Conservation (phyloP, 1,140 invertebrate species). For the Megalopta genalis region DNA sequence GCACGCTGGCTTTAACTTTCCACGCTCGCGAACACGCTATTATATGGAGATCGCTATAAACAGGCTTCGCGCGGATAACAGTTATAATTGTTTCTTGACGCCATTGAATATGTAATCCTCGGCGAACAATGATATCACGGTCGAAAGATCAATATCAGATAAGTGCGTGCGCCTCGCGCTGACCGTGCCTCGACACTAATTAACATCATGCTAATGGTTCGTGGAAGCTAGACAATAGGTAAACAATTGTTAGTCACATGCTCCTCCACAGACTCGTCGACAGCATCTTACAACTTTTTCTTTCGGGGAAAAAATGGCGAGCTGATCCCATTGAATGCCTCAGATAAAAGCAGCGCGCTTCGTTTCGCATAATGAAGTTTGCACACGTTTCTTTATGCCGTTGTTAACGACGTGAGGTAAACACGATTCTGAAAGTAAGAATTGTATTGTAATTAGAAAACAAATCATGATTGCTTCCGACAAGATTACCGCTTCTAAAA, state of each 20-base stretch:
- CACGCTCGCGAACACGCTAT: conserved; percentile 1
- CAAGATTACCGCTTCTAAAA: too few species aligned
- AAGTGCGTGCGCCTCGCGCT: background rate
- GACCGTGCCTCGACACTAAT: conserved; percentile 17
- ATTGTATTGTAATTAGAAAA: too few species aligned
- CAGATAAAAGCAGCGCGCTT: too few species aligned
- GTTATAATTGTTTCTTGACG: conserved; percentile 41
- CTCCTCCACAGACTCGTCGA: conserved; percentile 4
- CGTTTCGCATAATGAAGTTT: too few species aligned
- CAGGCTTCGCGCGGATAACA: conserved; percentile 26
- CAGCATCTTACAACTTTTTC: background rate
- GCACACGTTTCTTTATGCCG: too few species aligned
- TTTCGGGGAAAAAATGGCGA: background rate
- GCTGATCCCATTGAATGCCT: background rate
- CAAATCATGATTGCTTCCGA: too few species aligned
- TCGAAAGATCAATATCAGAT: conserved; percentile 17
- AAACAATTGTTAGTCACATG: conserved; percentile 7
- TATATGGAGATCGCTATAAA: conserved; percentile 25
- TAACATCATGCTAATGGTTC: conserved; percentile 28
- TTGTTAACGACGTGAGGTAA: too few species aligned
- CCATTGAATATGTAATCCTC: conserved; percentile 36
- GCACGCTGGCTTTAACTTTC: conserved; percentile 1
- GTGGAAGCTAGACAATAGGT: conserved; percentile 27
- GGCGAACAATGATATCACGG: conserved; percentile 37
- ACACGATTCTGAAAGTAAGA: too few species aligned